Conservation (phyloP, 1,140 invertebrate species). For the Spodoptera frugiperda region DNA sequence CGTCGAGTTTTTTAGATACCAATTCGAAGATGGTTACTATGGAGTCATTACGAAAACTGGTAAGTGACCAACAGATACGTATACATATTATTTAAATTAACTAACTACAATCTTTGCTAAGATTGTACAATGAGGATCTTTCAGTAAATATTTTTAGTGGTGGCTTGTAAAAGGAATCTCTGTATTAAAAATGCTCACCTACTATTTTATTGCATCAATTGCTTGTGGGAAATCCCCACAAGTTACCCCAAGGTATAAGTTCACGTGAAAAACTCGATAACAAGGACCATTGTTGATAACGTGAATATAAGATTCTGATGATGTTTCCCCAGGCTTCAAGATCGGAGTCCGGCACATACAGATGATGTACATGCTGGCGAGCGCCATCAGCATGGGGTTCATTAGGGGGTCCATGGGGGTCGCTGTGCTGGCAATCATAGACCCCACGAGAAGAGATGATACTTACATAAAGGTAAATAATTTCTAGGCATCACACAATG, state of each 20-base stretch:
- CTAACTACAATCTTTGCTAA: too few species aligned
- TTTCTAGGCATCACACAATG: too few species aligned
- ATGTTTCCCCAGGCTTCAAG: conserved; percentile 60
- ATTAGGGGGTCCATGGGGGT: conserved; percentile 65
- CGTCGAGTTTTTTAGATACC: conserved; percentile 73
- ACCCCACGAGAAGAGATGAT: conserved; percentile 60
- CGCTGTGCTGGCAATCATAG: conserved; percentile 63
- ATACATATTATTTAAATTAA: background rate
- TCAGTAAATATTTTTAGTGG: too few species aligned
- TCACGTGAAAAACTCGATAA: background rate
- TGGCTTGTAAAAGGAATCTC: too few species aligned
- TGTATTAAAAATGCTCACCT: too few species aligned
- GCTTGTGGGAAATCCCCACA: background rate
- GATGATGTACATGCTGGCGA: conserved; percentile 70
- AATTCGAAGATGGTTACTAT: conserved; percentile 69
- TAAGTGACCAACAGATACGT: conserved; percentile 56
- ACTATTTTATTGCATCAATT: too few species aligned
- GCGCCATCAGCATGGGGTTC: conserved; percentile 60
- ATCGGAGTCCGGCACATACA: conserved; percentile 74
- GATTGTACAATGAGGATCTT: too few species aligned
- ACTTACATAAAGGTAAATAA: conserved; percentile 67
- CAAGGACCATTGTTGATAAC: background rate
- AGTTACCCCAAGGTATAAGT: background rate
- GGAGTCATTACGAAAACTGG: conserved; percentile 72
- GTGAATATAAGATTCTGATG: background rate